phyloP scores from a whole-genome alignment of 2,797 vertebrate species.

The Onychomys arenicola region DNA sequence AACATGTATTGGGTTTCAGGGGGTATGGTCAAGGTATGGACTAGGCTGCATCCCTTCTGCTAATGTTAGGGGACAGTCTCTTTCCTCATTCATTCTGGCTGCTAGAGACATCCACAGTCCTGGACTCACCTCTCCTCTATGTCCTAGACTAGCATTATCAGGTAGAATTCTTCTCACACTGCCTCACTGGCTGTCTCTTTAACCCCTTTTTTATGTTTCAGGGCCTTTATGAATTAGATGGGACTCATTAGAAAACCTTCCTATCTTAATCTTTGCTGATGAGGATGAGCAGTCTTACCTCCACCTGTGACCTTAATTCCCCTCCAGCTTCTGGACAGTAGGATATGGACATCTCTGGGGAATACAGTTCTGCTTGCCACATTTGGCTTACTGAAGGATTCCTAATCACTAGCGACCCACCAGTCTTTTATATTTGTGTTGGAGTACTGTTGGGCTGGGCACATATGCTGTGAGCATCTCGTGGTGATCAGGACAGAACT shows the following conservation, averaged over 20 bases:
- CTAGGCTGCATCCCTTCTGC: neutral
- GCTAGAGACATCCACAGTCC: fast-evolving
- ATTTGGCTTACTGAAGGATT: neutral
- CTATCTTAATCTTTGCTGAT: neutral
- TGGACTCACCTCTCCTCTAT: too few relatives aligned
- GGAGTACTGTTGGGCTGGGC: neutral
- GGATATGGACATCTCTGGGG: neutral
- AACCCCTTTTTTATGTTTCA: neutral
- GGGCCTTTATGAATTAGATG: neutral
- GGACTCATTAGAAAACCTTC: neutral
- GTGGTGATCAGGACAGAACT: neutral
- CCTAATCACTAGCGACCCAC: neutral
- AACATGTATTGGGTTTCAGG: neutral
- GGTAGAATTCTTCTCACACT: neutral
- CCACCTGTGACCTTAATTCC: neutral
- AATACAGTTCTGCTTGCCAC: neutral
- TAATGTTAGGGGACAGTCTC: neutral
- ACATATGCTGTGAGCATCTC: neutral
- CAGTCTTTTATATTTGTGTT: neutral
- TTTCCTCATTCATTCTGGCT: neutral
- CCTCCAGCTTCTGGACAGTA: neutral
- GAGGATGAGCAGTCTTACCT: neutral
- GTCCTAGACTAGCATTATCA: neutral
- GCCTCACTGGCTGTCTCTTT: neutral
- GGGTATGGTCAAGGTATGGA: neutral